Percentiles rank a stretch among this genome's conserved stretches.
Conservation (phyloP, 2,888 invertebrate species). For the Dione vanillae region DNA sequence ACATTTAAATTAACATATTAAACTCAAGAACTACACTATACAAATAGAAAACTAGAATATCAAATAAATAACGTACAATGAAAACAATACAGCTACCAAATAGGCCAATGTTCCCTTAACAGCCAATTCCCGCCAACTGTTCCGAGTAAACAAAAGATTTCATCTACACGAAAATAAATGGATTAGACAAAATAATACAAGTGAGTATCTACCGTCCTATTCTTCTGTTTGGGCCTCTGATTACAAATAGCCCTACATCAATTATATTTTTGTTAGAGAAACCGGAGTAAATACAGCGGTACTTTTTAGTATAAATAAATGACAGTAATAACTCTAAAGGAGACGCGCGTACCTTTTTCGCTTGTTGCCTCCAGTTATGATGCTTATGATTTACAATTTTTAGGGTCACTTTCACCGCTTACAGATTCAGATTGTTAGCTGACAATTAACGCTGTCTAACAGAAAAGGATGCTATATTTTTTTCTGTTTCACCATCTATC, state of each 20-base stretch:
- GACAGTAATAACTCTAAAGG: constrained; percentile 56
- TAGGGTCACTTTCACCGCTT: no score
- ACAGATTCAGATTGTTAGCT: no score
- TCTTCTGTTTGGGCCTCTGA: constrained; percentile 67
- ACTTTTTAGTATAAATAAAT: no score
- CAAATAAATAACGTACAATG: background rate
- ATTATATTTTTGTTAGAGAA: constrained; percentile 77
- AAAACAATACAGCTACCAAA: background rate
- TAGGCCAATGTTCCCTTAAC: constrained; percentile 4
- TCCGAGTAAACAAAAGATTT: constrained; percentile 4
- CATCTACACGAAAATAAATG: constrained; percentile 23
- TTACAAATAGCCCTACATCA: constrained; percentile 77
- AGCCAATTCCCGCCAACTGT: constrained; percentile 7
- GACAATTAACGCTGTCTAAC: no score
- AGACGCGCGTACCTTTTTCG: constrained; percentile 33
- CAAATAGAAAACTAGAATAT: background rate
- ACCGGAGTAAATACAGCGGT: constrained; percentile 71
- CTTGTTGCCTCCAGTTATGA: constrained; percentile 29
- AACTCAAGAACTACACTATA: no score
- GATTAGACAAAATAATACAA: constrained; percentile 26
- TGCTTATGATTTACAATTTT: constrained; percentile 27
- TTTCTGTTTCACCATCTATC: no score
- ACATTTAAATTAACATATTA: no score
- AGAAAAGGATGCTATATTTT: no score
- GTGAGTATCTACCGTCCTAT: constrained; percentile 29